Conservation (phyloP, 2,888 invertebrate genomes). For the Drosophila birchii region DNA sequence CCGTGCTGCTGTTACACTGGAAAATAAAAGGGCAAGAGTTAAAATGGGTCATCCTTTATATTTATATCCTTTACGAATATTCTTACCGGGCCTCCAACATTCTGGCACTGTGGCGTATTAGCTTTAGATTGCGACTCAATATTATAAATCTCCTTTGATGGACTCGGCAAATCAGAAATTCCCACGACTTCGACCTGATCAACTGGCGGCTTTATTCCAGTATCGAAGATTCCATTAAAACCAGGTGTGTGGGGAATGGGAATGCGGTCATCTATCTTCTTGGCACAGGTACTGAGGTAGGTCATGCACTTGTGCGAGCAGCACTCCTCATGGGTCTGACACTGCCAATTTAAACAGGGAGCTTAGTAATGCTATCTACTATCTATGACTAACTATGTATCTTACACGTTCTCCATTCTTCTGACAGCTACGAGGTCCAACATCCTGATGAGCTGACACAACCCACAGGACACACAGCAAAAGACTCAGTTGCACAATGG, state of each 20-base stretch:
- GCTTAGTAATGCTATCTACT: background rate
- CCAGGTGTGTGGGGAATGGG: background rate
- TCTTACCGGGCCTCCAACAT: conserved; percentile 52
- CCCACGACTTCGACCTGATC: conserved; percentile 2
- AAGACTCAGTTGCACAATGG: conserved; percentile 28
- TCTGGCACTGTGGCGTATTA: background rate
- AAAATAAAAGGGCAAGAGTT: conserved; percentile 16
- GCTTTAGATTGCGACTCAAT: background rate
- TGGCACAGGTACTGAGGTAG: conserved; percentile 74
- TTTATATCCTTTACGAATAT: background rate
- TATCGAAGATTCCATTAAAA: conserved; percentile 10
- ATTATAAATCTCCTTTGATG: background rate
- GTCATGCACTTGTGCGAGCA: conserved; percentile 82
- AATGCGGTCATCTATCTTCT: conserved; percentile 13
- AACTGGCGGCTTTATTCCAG: background rate
- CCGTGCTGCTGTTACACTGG: conserved; percentile 74
- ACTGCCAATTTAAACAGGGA: conserved; percentile 58
- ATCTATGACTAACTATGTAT: background rate
- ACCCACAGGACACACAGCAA: conserved; percentile 12
- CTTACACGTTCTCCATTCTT: conserved; percentile 72
- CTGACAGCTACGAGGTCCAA: background rate
- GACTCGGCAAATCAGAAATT: conserved; percentile 16
- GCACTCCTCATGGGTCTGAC: conserved; percentile 82
- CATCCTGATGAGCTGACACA: conserved; percentile 22
- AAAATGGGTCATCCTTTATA: background rate